These are phyloP conservation scores for Callocephalon fimbriatum DNA, from an alignment of 2,113 vertebrate genomes.

Conservation along the genomic window DNA sequence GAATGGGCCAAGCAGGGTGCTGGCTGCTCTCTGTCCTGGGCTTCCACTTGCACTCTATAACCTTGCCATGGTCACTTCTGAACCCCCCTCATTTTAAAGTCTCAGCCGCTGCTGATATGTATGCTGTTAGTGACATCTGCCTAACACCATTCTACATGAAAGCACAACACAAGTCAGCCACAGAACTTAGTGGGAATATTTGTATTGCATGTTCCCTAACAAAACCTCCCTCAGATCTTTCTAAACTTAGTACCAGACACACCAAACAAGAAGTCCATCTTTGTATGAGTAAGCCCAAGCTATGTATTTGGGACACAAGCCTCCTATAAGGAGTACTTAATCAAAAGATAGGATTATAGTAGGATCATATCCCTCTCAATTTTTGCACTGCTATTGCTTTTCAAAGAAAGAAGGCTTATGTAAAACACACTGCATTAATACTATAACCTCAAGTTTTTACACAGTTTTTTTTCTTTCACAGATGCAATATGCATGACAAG, in stretches of 20 bases:
- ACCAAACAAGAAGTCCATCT: neutral
- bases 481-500: neutral
- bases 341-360: neutral
- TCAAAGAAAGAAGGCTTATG: neutral
- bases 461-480: neutral
- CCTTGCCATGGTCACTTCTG: accelerated
- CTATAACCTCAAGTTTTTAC: neutral
- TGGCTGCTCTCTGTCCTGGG: neutral
- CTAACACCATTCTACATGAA: neutral
- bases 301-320: neutral
- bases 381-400: neutral
- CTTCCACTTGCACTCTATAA: neutral
- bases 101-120: neutral
- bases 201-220: neutral
- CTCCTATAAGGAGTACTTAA: neutral
- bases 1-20: accelerated
- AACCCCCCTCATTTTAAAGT: neutral
- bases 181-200: neutral
- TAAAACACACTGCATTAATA: neutral
- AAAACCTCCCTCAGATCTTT: neutral
- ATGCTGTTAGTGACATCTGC: neutral
- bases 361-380: neutral
- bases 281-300: neutral
- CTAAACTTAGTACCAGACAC: neutral
- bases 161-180: neutral